Evolutionary conservation across 2,888 invertebrate species (phyloP), one percentile per base, ranked within the genome.

Genomic region (Harpalus rubripes): DNA sequence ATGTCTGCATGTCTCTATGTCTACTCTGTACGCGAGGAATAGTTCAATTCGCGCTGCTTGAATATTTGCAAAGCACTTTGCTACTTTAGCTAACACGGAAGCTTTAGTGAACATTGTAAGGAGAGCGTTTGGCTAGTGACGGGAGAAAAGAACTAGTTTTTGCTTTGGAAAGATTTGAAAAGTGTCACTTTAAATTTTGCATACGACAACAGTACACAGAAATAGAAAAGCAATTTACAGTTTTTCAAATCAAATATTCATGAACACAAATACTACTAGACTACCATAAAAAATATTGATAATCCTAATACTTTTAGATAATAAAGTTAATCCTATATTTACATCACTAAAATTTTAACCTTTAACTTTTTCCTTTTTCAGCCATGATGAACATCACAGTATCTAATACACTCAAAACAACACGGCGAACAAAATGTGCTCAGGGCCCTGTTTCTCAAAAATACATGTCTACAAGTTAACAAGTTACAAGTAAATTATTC

Each of bases 31-130:
- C 15, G 22, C 22, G 22, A 22, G 16, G 39, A 32, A 68, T 41
- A 68, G 32, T 68, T 68, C 63, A 7, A 10, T 22, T 63, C 26
- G 41, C 6, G 41, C n/a, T n/a, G 26, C 32, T 68, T 68, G 68
- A 7, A 39, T 41, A 68, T 68, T 68, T 68, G 39, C 41, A 41
- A 39, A 68, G 68, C 68, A 68, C 68, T 68, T 68, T 68, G 1
- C 10, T 68, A 39, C 68, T 68, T 68, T 16, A 68, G 68, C 68
- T 68, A 41, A 15, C 63, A 63, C 10, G 7, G 26, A 63, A 63
- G 26, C 63, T 26, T 26, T 63, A 22, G 22, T 22, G 26, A 12
- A 63, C 63, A 22, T 63, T 26, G 18, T 22, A 10, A 26, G 22
- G 63, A 18, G 2, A 26, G 26, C 26, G 26, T 63, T 63, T 63